Evolutionary conservation across 53 echinoderm and acorn worm species (phyloP), one percentile per base, ranked within the genome.

Genomic region (Echinarachnius parma): DNA sequence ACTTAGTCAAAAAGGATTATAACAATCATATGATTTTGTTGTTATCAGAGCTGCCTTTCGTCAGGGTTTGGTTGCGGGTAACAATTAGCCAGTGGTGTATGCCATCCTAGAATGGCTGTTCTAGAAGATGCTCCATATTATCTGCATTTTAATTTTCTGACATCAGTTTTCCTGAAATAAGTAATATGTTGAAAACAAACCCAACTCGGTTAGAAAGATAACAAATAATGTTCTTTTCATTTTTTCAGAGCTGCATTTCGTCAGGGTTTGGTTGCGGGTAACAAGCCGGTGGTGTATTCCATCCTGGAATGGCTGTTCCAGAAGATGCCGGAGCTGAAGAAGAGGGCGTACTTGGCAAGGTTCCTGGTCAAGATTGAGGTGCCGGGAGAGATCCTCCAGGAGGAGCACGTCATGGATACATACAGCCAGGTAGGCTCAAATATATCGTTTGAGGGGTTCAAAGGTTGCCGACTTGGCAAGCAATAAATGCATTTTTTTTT

Each of bases 241-340:
- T 10, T 48, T 46, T 0, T 42, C 72, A 95, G 95, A 85, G 83
- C 82, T 22, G 77, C 82, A 9, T 95, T 95, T 60, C 81, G 95
- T 13, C 81, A 87, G 46, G 95, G 95, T 5, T 34, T 95, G 31
- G 95, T 95, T 16, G 84, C 91, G 0, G 95, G 84, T 37, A 77
- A 84, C 65, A 95, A 95, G 34, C 89, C 89, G 19, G 95, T 95
- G 23, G 78, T 95, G 54, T 89, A 95, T 32, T 81, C 87, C 4
- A 95, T 95, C 62, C 64, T 95, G 59, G 84, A 83, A 56, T 95
- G 95, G 95, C 84, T 95, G 27, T 89, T 95, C 77, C 87, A 90
- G 48, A 95, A 89, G 76, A 95, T 87, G 84, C 76, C 82, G 1
- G 95, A 95, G 61, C 61, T 95, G 50, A 95, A 90, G 90, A 95